Evolutionary conservation across 2,888 invertebrate species (phyloP), one percentile per base, ranked within the genome.

Genomic region (Perizoma flavofasciatum): DNA sequence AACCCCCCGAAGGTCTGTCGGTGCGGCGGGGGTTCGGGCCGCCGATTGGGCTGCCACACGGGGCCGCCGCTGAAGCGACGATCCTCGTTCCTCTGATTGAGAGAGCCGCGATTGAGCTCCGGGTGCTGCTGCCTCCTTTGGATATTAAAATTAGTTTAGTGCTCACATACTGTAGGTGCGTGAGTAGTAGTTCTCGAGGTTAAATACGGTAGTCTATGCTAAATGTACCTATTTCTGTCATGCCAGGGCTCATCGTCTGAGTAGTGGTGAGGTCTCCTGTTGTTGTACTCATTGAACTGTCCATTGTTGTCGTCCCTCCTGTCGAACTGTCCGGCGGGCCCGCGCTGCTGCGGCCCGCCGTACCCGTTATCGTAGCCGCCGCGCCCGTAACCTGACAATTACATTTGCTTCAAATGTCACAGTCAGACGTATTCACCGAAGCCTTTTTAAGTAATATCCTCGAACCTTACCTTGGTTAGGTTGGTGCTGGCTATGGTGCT

Each of bases 1-100:
- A 83, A 82, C 7, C 81, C 86, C 0, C 84, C 87, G 61, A 84
- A 83, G 0, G 87, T 83, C 60, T 84, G 84, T 4, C 61, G 45
- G 33, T 85, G 69, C 33, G 69, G 67, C 11, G 72, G 77, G 10
- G 65, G 57, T 5, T 66, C 66, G 33, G 65, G 72, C 11, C 65
- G 65, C 6, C 69, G 11, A 8, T 7, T 74, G 4, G 52, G 63
- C 39, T 68, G 67, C 5, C 72, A 68, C 4, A 68, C 62, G 32
- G 72, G 67, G 39, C 50, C 56, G 48, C 47, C 64, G 53, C 62
- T 59, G 60, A 33, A 61, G 46, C 63, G 47, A 4, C 63, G 59
- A 1, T 59, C 59, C 4, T 59, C 59, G 58, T 63, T 59, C 35
- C 49, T 39, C 39, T 54, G 43, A 40, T 43, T 50, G 44, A 35